Evolutionary conservation across 2,888 invertebrate genomes (phyloP).

Genomic region (Emmelina monodactyla): DNA sequence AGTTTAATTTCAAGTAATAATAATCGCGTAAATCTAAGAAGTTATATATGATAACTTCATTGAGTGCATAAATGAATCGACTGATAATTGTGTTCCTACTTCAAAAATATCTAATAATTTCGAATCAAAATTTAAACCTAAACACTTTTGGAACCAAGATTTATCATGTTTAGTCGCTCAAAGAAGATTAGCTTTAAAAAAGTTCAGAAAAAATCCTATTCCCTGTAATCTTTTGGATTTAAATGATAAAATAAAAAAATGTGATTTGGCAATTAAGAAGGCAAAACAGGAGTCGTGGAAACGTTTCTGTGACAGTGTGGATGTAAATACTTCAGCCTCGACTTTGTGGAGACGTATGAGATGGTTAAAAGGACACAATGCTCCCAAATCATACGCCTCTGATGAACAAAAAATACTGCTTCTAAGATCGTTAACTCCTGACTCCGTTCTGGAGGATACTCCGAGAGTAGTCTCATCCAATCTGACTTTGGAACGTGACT

Average conservation of each 20-base stretch:
- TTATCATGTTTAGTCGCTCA: conserved; percentile 7
- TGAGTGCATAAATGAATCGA: no score
- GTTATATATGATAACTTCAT: no score
- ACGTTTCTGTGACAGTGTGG: neutral
- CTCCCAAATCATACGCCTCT: conserved; percentile 1
- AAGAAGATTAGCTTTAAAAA: conserved; percentile 7
- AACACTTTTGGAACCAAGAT: conserved; percentile 5
- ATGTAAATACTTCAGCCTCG: neutral
- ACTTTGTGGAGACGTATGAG: neutral
- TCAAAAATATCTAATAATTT: conserved; percentile 6
- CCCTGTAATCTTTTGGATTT: neutral
- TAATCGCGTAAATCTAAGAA: no score
- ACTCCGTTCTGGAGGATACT: conserved; percentile 1
- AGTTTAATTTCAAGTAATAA: no score
- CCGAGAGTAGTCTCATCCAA: conserved; percentile 9
- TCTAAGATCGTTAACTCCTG: conserved; percentile 10
- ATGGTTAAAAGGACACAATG: conserved; percentile 11
- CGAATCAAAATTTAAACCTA: conserved; percentile 5
- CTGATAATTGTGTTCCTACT: no score
- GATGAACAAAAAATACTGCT: conserved; percentile 2
- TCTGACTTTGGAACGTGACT: neutral
- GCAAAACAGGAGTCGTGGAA: neutral
- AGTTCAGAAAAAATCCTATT: conserved; percentile 10
- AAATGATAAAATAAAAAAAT: neutral
- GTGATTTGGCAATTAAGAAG: neutral